These are phyloP conservation scores for Drosophila lacertosa DNA, from an alignment of 1,140 invertebrate species.

Conservation along the genomic window DNA sequence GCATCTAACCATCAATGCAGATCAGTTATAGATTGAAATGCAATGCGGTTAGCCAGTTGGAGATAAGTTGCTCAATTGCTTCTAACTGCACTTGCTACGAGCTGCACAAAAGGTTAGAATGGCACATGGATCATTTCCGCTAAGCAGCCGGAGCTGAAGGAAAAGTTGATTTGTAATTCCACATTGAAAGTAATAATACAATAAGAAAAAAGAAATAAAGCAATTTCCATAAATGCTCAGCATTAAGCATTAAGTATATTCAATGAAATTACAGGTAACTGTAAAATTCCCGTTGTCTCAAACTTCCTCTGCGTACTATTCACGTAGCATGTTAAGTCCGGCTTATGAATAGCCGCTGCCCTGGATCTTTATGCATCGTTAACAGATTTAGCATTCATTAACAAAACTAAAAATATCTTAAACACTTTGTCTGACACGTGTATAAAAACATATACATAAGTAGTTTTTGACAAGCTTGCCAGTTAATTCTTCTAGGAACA, in stretches of 20 bases:
- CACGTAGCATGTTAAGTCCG: neutral
- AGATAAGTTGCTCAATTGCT: too few relatives aligned
- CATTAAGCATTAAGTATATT: conserved; percentile 1
- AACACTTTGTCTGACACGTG: too few relatives aligned
- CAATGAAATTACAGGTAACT: conserved; percentile 35
- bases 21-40: too few relatives aligned
- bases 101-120: conserved; percentile 24
- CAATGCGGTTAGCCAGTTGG: too few relatives aligned
- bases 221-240: conserved; percentile 44
- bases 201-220: conserved; percentile 23
- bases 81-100: conserved; percentile 10
- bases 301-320: conserved; percentile 16
- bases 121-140: conserved; percentile 42
- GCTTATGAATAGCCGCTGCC: neutral
- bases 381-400: neutral
- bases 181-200: conserved; percentile 19
- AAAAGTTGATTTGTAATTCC: conserved; percentile 19
- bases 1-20: too few relatives aligned
- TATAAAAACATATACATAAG: too few relatives aligned
- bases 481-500: too few relatives aligned
- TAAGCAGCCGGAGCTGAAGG: conserved; percentile 15
- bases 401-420: neutral
- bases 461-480: too few relatives aligned
- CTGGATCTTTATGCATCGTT: neutral
- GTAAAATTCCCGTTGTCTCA: conserved; percentile 28